Conservation (phyloP, 2,888 invertebrate genomes). For the Mythimna ferrago region DNA sequence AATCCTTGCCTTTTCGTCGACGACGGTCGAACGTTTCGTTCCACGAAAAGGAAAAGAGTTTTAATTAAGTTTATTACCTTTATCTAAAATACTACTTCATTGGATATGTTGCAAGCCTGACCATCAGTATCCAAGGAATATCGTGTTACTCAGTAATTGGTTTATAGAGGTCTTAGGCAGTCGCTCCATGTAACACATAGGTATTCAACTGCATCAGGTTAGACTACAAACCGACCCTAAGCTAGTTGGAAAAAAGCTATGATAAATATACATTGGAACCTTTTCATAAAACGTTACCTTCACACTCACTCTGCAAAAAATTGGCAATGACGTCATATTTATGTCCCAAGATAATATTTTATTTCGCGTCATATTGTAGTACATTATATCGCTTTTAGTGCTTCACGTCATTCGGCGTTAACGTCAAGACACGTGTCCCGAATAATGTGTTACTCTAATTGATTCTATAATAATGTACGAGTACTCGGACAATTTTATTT, state of each 20-base stretch:
- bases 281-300: conserved; percentile 1
- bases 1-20: background rate
- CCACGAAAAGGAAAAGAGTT: too few relatives aligned
- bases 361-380: conserved; percentile 48
- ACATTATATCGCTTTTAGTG: conserved; percentile 46
- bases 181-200: too few relatives aligned
- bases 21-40: background rate
- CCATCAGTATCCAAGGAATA: too few relatives aligned
- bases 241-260: too few relatives aligned
- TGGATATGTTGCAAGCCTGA: background rate
- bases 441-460: conserved; percentile 42
- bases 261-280: background rate
- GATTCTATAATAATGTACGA: conserved; percentile 18
- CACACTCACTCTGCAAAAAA: conserved; percentile 27
- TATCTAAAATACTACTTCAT: background rate
- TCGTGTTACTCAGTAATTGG: too few relatives aligned
- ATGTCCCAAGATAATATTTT: conserved; percentile 54
- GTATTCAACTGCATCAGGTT: too few relatives aligned
- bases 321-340: conserved; percentile 45
- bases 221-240: too few relatives aligned
- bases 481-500: conserved; percentile 11
- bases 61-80: too few relatives aligned
- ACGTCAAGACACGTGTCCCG: conserved; percentile 47
- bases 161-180: too few relatives aligned
- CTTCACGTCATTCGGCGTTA: conserved; percentile 50